These are phyloP conservation scores for Lerema accius DNA, from an alignment of 1,140 invertebrate species.

Conservation along the genomic window DNA sequence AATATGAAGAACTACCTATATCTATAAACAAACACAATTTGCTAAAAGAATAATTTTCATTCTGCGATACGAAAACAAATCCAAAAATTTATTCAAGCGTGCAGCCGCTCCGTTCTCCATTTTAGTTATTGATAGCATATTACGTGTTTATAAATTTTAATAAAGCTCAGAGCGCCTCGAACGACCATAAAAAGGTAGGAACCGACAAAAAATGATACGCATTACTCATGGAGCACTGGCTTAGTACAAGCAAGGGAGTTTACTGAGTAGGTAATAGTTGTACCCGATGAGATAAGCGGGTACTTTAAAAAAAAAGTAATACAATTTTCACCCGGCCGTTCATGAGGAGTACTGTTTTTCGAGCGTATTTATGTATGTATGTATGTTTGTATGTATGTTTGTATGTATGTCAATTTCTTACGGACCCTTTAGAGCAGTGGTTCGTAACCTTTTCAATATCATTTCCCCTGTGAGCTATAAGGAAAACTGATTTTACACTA, in stretches of 20 bases:
- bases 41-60: constrained; percentile 9
- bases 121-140: constrained; percentile 56
- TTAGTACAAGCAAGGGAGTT: constrained; percentile 49
- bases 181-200: constrained; percentile 57
- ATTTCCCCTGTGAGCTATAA: too few relatives aligned
- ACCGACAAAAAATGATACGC: constrained; percentile 64
- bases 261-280: not conserved
- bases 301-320: too few relatives aligned
- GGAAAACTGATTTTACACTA: too few relatives aligned
- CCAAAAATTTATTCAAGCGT: constrained; percentile 28
- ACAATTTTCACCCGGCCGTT: too few relatives aligned
- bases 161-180: constrained; percentile 51
- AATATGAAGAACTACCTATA: too few relatives aligned
- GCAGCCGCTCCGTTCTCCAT: constrained; percentile 20
- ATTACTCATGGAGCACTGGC: constrained; percentile 60
- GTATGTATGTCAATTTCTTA: too few relatives aligned
- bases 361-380: not conserved
- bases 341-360: too few relatives aligned
- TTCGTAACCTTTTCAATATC: too few relatives aligned
- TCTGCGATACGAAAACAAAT: constrained; percentile 20
- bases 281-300: not conserved
- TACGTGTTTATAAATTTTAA: constrained; percentile 71
- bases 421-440: too few relatives aligned
- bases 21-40: not conserved
- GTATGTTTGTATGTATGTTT: too few relatives aligned